Conservation (phyloP, 2,113 vertebrate species). For the Epinephelus cyanopodus region DNA sequence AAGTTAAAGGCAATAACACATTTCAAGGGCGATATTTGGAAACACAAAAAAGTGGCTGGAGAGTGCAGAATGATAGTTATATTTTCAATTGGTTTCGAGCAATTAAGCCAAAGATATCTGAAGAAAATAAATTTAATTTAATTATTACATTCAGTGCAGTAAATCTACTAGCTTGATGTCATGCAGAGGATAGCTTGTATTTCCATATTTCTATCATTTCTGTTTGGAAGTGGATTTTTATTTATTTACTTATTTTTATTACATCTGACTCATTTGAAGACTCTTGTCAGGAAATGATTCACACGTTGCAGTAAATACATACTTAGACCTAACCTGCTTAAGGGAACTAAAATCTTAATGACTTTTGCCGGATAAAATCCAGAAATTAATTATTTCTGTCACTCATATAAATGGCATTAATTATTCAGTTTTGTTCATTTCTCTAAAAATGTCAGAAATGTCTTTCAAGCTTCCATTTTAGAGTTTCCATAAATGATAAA, state of each 20-base stretch:
- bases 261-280: neutral
- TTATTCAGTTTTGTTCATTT: neutral
- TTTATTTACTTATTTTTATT: too few relatives aligned
- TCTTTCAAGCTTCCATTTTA: neutral
- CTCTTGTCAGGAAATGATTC: neutral
- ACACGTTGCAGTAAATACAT: neutral
- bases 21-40: constrained; percentile 1
- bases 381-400: too few relatives aligned
- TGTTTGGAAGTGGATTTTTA: neutral
- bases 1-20: constrained; percentile 5
- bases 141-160: neutral
- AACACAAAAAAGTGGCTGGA: constrained; percentile 1
- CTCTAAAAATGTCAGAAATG: neutral
- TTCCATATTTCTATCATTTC: neutral
- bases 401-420: too few relatives aligned
- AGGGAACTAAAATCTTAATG: too few relatives aligned
- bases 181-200: neutral
- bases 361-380: too few relatives aligned
- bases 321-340: neutral
- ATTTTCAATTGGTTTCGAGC: neutral
- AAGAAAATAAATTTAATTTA: neutral
- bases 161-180: neutral
- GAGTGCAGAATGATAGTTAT: neutral
- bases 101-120: neutral
- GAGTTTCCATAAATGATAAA: neutral